phyloP scores from a whole-genome alignment of 2,888 invertebrate species.

The Amphipoea oculea region DNA sequence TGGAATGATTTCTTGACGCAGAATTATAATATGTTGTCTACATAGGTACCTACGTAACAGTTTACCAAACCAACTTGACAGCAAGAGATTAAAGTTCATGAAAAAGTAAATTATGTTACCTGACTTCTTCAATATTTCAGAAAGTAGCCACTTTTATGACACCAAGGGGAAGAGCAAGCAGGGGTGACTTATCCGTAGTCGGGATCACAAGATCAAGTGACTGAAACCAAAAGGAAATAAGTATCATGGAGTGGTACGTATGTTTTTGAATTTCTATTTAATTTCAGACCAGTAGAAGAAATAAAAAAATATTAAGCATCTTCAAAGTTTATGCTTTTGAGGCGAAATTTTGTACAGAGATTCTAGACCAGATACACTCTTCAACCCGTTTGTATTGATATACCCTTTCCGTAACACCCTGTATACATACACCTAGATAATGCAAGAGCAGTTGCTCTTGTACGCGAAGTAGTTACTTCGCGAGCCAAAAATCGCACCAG shows the following conservation, averaged over 20 bases:
- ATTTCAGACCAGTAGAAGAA: neutral
- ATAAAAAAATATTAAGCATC: too few relatives aligned
- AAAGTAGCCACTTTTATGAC: constrained; percentile 21
- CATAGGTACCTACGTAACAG: too few relatives aligned
- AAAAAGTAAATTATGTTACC: constrained; percentile 27
- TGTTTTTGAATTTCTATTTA: neutral
- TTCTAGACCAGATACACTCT: too few relatives aligned
- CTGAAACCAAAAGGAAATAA: neutral
- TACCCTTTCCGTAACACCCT: too few relatives aligned
- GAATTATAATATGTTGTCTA: neutral
- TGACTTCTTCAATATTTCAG: constrained; percentile 33
- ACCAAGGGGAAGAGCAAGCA: constrained; percentile 4
- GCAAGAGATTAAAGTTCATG: constrained; percentile 1
- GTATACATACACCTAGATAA: too few relatives aligned
- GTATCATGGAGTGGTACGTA: neutral
- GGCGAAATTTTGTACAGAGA: too few relatives aligned
- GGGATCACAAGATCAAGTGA: constrained; percentile 2
- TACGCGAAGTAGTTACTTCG: too few relatives aligned
- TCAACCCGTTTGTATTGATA: too few relatives aligned
- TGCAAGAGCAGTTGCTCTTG: too few relatives aligned
- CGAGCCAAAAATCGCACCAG: too few relatives aligned
- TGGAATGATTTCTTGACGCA: neutral
- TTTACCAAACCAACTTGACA: neutral
- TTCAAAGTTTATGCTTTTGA: too few relatives aligned
- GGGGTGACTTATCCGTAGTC: constrained; percentile 19